Base-by-base conservation (phyloP, 2,113 vertebrate species). In the Melanerpes formicivorus region DNA sequence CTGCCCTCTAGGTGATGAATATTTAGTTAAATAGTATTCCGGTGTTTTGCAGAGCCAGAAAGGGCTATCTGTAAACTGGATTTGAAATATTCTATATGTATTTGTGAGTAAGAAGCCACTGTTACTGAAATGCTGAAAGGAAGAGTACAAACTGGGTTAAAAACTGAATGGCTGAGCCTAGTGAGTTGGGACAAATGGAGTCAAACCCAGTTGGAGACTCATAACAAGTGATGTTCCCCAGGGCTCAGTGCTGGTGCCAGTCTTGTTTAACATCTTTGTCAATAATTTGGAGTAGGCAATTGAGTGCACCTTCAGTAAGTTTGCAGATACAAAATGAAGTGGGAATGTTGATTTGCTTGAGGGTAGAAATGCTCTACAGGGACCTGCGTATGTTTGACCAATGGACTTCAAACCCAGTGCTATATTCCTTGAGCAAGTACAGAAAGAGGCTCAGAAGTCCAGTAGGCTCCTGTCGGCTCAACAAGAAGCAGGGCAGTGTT, bases 361-460 rank as follows among this genome's bases (percentile, higher is more conserved):
- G 21, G 48, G 21, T 50, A 22, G 48, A 10, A 50, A 50, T 19
- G 48, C 48, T 50, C 48, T 22, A 50, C 21, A 50, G 48, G 22
- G 19, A 50, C 22, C 9, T 50, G 48, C 19, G 22, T 50, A 21
- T 19, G 21, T 50, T 50, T 4, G 19, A 21, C 19, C 48, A 50
- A 50, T 50, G 19, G 30, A 42, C 30, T 75, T 65, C 11, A 17
- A 48, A 30, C 3, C 23, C 8, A 46, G 6, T 1, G 21, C 7
- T 19, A 0, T 18, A 9, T 29, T 15, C 15, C 85, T 17, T 8
- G 26, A 4, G 19, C 5, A 7, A 60, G 44, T 40, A 1, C 5
- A 27, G 59, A 32, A 54, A 34, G 1, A 2, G 12, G 15, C 3
- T 3, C 9, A 5, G 27, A 8, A 16, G 9, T 5, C 14, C 58